These are phyloP conservation scores for Xestia xanthographa DNA, from an alignment of 2,888 invertebrate species.

Conservation along the genomic window DNA sequence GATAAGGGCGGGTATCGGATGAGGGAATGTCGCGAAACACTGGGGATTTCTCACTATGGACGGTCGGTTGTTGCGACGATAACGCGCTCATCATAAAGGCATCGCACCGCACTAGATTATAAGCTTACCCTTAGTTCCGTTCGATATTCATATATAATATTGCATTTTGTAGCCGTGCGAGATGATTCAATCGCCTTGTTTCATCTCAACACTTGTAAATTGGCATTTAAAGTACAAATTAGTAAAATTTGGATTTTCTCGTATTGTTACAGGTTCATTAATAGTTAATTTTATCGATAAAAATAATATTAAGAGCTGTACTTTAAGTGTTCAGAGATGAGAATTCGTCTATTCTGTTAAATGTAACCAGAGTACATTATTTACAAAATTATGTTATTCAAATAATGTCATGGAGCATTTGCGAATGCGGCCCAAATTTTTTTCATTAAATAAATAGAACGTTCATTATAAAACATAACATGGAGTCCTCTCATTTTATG, in stretches of 20 bases:
- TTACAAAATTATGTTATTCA: slow-evolving; percentile 77
- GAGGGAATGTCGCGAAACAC: slow-evolving; percentile 89
- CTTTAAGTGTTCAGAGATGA: slow-evolving; percentile 90
- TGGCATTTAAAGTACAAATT: slow-evolving; percentile 91
- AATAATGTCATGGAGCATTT: slow-evolving; percentile 65
- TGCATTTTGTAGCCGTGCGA: slow-evolving; percentile 85
- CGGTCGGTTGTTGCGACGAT: slow-evolving; percentile 87
- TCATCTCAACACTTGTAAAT: slow-evolving; percentile 89
- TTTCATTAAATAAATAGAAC: slow-evolving; percentile 43
- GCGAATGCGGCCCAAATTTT: slow-evolving; percentile 56
- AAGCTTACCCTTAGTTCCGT: slow-evolving; percentile 86
- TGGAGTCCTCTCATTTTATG: slow-evolving; percentile 66
- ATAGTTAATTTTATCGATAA: slow-evolving; percentile 88
- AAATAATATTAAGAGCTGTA: slow-evolving; percentile 90
- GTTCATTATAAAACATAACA: slow-evolving; percentile 12
- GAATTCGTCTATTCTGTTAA: slow-evolving; percentile 85
- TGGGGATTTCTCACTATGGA: slow-evolving; percentile 90
- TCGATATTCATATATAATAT: slow-evolving; percentile 82
- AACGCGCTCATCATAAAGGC: slow-evolving; percentile 89
- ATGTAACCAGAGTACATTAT: slow-evolving; percentile 83
- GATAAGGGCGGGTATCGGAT: slow-evolving; percentile 87
- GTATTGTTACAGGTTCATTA: slow-evolving; percentile 91
- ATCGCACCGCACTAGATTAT: slow-evolving; percentile 90
- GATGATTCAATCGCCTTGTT: slow-evolving; percentile 85
- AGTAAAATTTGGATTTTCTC: slow-evolving; percentile 90